Conservation (phyloP, 64 coral and sea anemone genomes). For the Acropora tenuis region DNA sequence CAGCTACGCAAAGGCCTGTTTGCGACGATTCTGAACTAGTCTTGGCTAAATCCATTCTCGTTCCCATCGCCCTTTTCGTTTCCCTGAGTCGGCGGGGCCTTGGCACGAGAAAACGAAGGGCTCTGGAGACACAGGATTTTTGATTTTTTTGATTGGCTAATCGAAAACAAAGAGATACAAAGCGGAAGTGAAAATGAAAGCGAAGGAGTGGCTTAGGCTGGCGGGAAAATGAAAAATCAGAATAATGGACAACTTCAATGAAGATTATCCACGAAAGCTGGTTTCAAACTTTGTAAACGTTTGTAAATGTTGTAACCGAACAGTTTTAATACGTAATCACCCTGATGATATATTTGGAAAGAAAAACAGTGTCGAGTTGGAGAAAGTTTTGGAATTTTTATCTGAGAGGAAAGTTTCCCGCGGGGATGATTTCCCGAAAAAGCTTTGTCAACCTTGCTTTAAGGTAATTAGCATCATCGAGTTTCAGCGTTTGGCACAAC, state of each 20-base stretch:
- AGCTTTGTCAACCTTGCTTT: conserved; percentile 2
- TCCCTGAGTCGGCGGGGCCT: background rate
- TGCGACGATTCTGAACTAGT: too few species aligned
- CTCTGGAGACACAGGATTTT: too few species aligned
- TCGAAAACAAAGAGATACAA: background rate
- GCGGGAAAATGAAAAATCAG: background rate
- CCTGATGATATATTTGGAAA: background rate
- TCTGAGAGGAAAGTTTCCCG: background rate
- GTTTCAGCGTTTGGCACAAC: background rate
- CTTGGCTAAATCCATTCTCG: too few species aligned
- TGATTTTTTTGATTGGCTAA: too few species aligned
- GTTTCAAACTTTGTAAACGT: too few species aligned
- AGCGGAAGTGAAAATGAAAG: background rate
- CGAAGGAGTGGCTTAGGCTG: background rate
- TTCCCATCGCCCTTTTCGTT: too few species aligned
- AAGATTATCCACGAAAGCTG: background rate
- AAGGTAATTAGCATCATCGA: background rate
- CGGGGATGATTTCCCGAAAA: background rate
- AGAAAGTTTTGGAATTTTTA: background rate
- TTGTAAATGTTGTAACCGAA: background rate
- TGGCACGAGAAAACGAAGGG: too few species aligned
- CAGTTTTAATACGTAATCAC: background rate
- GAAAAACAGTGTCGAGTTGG: too few species aligned
- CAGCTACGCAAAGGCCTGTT: too few species aligned
- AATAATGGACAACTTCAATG: background rate